Conservation (phyloP, 2,797 vertebrate genomes). For the Monodelphis domestica region DNA sequence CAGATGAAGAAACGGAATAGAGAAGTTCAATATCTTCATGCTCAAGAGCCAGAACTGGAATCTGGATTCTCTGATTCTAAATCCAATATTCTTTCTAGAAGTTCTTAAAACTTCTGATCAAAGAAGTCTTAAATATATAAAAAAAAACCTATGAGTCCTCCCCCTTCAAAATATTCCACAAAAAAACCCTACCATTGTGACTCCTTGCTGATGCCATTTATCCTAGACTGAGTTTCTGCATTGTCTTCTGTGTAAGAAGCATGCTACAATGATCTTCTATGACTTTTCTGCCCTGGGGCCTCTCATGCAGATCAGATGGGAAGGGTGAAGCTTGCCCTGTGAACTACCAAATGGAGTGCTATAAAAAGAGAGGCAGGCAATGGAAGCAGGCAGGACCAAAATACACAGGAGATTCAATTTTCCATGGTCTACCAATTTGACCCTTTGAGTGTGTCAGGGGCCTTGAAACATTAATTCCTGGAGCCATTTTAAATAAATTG, state of each 20-base stretch:
- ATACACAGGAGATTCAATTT: background rate
- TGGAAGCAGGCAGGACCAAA: slow-evolving; percentile 50
- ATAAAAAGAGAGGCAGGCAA: slow-evolving; percentile 60
- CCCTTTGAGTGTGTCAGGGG: background rate
- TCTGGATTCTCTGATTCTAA: background rate
- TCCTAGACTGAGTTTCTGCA: slow-evolving; percentile 21
- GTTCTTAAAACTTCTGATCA: slow-evolving; percentile 4
- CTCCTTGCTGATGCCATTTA: slow-evolving; percentile 49
- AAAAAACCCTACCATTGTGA: slow-evolving; percentile 41
- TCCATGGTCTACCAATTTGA: background rate
- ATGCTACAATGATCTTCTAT: slow-evolving; percentile 47
- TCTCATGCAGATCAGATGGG: slow-evolving; percentile 73
- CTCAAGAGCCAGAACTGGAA: background rate
- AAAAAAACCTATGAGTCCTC: background rate
- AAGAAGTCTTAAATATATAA: slow-evolving; percentile 33
- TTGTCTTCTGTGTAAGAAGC: slow-evolving; percentile 64
- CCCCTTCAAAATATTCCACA: too few species aligned
- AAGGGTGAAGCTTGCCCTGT: slow-evolving; percentile 69
- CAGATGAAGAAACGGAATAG: background rate
- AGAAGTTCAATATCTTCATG: background rate
- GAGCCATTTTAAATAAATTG: background rate
- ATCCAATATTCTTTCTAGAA: background rate
- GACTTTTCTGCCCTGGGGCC: slow-evolving; percentile 65
- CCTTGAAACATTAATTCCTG: background rate
- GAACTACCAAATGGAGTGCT: slow-evolving; percentile 53